Conservation (phyloP, 92 coral and sea anemone genomes). For the Paragorgia papillata region DNA sequence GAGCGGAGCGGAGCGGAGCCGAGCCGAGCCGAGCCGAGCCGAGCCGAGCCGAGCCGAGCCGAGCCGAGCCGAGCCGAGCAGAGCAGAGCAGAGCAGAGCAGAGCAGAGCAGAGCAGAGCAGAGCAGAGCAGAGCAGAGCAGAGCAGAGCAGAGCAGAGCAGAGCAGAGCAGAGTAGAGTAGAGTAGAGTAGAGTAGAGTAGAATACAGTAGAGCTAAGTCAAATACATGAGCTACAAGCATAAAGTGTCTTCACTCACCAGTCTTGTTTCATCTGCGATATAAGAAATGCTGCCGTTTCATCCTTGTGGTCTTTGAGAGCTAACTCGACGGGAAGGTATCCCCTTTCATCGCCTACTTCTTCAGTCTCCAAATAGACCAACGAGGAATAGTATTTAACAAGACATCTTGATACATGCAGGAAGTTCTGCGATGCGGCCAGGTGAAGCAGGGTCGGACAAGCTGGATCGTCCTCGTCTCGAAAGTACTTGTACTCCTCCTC, state of each 20-base stretch:
- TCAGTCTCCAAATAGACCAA: conserved; percentile 80
- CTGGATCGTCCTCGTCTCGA: conserved; percentile 78
- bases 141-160: too few relatives aligned
- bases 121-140: too few relatives aligned
- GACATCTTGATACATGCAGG: conserved; percentile 68
- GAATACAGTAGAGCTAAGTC: too few relatives aligned
- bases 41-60: too few relatives aligned
- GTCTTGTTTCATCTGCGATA: conserved; percentile 92
- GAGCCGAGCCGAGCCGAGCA: too few relatives aligned
- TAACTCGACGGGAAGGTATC: conserved; percentile 74
- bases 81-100: too few relatives aligned
- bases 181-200: too few relatives aligned
- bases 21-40: too few relatives aligned
- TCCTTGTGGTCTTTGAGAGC: conserved; percentile 71
- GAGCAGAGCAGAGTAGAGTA: too few relatives aligned
- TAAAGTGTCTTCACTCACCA: conserved; percentile 81
- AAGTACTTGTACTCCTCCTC: conserved; percentile 72
- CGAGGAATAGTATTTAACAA: conserved; percentile 73
- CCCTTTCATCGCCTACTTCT: conserved; percentile 55
- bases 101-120: too few relatives aligned
- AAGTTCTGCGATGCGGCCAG: conserved; percentile 86
- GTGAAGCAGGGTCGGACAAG: conserved; percentile 85
- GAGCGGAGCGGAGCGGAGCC: too few relatives aligned
- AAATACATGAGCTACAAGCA: too few relatives aligned
- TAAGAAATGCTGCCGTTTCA: conserved; percentile 83